These are phyloP conservation scores for pig (Sus scrofa) DNA, from an alignment of 2,113 vertebrate genomes.

Conservation along the genomic window DNA sequence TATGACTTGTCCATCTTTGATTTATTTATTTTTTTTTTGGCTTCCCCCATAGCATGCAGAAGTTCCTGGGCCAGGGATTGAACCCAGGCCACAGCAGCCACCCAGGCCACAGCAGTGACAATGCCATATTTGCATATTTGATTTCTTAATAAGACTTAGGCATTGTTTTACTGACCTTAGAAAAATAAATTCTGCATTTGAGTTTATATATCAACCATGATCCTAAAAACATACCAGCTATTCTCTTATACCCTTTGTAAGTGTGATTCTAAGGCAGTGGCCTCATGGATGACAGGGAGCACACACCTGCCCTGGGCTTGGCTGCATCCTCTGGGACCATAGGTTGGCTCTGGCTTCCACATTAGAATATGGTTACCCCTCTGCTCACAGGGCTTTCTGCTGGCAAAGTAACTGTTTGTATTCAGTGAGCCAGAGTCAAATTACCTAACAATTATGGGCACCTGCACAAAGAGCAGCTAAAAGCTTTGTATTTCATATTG, in stretches of 20 bases:
- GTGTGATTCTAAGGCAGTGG: background rate
- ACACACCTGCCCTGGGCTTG: background rate
- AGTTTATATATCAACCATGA: background rate
- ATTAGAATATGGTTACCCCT: background rate
- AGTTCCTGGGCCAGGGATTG: too few relatives aligned
- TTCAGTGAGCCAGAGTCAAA: slow-evolving; percentile 42
- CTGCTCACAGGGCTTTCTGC: background rate
- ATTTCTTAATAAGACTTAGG: slow-evolving; percentile 9
- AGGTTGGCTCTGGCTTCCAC: background rate
- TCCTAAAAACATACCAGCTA: background rate
- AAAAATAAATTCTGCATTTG: background rate
- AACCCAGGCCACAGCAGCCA: too few relatives aligned
- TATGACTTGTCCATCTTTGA: background rate
- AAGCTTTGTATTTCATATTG: slow-evolving; percentile 24
- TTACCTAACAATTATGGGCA: slow-evolving; percentile 64
- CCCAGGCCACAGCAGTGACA: too few relatives aligned
- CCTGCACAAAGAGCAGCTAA: slow-evolving; percentile 57
- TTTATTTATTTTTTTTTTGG: background rate
- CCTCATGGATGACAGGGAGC: background rate
- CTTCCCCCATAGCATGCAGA: too few relatives aligned
- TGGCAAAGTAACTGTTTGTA: slow-evolving; percentile 67
- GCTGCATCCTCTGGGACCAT: background rate
- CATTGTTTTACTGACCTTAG: background rate
- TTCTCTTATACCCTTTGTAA: background rate
- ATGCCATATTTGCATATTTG: background rate